Base-by-base conservation (phyloP, 2,113 vertebrate species). In the Enhydra lutris region DNA sequence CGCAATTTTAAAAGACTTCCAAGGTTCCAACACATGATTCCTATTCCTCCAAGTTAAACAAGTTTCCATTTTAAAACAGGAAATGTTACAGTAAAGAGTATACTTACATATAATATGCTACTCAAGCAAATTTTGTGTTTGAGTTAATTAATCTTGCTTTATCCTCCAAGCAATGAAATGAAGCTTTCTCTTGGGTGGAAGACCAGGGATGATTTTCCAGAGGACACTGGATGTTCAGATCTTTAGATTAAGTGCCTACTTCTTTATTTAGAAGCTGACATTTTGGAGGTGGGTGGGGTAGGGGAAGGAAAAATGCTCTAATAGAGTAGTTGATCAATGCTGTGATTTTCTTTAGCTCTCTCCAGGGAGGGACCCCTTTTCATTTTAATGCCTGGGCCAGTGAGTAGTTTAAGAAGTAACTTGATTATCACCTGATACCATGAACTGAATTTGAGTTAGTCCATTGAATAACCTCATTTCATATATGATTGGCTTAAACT, bases 131-230 rank as follows among this genome's bases (percentile, higher is more conserved):
- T 82, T 94, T 78, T 34, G 36, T 55, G 45, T 42, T 91, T 50
- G 39, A 55, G 45, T 82, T 88, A 50, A 17, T 55, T 84, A 42
- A 17, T 55, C 20, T 80, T 85, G 34, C 24, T 63, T 80, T 83
- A 84, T 73, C 13, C 18, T 89, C 29, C 63, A 24, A 61, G 50
- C 61, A 26, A 29, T 4, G 21, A 18, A 13, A 1, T 21, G 59
- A 45, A 79, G 69, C 11, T 73, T 95, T 59, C 24, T 52, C 15
- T 31, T n/a, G 24, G 4, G 2, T 23, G 24, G 85, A 31, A 79
- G 7, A 31, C 14, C 1, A 21, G 3, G 34, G 74, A 14, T 1
- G 0, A 1, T 5, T 29, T 55, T 31, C 26, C 23, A 1, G 13
- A 34, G 69, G 50, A n/a, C n/a, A 1, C 7, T 13, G 1, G 24